These are phyloP conservation scores for Cryptomyrus ogoouensis DNA, from an alignment of 2,113 vertebrate species.

Conservation along the genomic window DNA sequence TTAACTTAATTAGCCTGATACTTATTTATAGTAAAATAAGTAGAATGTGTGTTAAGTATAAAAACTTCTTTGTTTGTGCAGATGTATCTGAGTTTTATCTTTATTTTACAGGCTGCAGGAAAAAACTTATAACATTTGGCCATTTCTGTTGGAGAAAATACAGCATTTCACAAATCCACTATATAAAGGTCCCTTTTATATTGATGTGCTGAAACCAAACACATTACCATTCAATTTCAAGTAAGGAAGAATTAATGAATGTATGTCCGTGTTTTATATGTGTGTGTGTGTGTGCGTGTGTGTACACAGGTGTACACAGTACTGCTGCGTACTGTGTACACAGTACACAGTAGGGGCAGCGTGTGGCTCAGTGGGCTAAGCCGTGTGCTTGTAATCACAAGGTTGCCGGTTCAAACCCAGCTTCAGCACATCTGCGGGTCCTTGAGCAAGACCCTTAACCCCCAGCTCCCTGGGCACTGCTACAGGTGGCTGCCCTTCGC, in stretches of 20 bases:
- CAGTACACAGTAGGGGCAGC: no score
- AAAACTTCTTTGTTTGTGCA: background rate
- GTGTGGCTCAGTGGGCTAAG: no score
- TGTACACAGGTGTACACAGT: background rate
- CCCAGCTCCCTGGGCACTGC: no score
- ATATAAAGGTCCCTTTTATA: slow-evolving; percentile 56
- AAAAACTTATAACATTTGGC: slow-evolving; percentile 72
- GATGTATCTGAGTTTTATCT: background rate
- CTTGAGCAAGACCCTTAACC: no score
- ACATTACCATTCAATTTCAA: slow-evolving; percentile 69
- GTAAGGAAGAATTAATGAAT: slow-evolving; percentile 50
- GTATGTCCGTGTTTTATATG: background rate
- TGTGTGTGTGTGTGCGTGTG: background rate
- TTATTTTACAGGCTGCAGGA: slow-evolving; percentile 57
- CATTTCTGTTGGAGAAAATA: slow-evolving; percentile 65
- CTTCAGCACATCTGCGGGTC: no score
- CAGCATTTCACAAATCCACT: slow-evolving; percentile 64
- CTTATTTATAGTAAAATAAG: background rate
- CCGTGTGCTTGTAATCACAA: no score
- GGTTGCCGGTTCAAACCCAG: no score
- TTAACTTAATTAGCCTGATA: background rate
- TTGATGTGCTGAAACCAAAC: slow-evolving; percentile 60
- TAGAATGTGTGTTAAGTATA: background rate
- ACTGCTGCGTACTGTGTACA: no score
- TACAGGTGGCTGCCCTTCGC: no score